phyloP scores from a whole-genome alignment of 1,140 invertebrate genomes.

The Patella vulgata region DNA sequence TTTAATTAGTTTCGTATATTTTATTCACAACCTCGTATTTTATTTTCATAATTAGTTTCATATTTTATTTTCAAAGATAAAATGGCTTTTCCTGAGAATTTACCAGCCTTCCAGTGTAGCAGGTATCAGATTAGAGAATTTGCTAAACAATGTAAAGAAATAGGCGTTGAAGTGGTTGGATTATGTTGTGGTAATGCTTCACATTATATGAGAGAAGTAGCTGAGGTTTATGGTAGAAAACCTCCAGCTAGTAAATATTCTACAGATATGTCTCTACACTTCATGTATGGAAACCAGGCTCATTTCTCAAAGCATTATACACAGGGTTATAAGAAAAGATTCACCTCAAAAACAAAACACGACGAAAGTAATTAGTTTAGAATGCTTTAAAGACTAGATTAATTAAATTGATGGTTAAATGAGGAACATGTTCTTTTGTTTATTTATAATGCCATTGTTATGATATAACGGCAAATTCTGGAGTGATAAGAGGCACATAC shows the following conservation, averaged over 20 bases:
- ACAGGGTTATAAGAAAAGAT: not conserved
- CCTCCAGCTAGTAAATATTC: constrained; percentile 22
- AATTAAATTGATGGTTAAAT: no score
- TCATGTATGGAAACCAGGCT: not conserved
- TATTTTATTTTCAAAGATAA: constrained; percentile 34
- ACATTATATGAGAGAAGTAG: constrained; percentile 32
- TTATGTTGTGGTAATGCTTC: constrained; percentile 33
- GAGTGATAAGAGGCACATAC: no score
- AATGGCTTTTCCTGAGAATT: constrained; percentile 43
- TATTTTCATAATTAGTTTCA: no score
- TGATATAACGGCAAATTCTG: no score
- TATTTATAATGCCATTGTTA: no score
- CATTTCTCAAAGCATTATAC: not conserved
- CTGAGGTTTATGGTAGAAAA: constrained; percentile 23
- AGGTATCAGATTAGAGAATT: constrained; percentile 25
- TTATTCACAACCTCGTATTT: no score
- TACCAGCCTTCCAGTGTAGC: constrained; percentile 37
- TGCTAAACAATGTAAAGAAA: constrained; percentile 28
- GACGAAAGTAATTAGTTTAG: no score
- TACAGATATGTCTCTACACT: constrained; percentile 1
- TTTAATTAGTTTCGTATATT: no score
- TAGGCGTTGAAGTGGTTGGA: constrained; percentile 33
- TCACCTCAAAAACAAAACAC: no score
- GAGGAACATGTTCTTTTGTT: no score
- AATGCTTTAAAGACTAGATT: no score